Evolutionary conservation across 2,797 vertebrate genomes (phyloP).

Genomic region (Erethizon dorsatum): DNA sequence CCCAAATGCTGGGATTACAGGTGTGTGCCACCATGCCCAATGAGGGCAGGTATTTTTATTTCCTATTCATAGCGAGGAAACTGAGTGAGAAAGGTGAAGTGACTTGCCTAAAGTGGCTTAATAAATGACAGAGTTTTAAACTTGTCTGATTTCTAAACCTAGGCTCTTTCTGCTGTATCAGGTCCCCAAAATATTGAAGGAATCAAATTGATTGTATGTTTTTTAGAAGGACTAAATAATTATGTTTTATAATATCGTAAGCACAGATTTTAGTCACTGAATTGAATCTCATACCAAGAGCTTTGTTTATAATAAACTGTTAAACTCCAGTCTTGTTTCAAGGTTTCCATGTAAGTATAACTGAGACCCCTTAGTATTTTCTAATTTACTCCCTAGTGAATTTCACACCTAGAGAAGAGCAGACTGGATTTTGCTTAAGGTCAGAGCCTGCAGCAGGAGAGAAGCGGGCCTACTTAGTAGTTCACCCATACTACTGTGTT

Average conservation of each 20-base stretch:
- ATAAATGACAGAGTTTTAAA: slow-evolving; percentile 38
- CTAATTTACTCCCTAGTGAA: neutral
- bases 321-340: neutral
- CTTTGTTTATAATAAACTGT: slow-evolving; percentile 43
- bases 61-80: slow-evolving; percentile 13
- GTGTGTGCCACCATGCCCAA: neutral
- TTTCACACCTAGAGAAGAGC: slow-evolving; percentile 14
- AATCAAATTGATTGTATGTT: slow-evolving; percentile 15
- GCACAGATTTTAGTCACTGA: neutral
- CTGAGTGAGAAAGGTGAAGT: slow-evolving; percentile 15
- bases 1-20: neutral
- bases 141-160: neutral
- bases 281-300: slow-evolving; percentile 28
- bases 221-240: slow-evolving; percentile 50
- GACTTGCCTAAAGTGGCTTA: slow-evolving; percentile 21
- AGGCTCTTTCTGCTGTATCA: neutral
- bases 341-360: neutral
- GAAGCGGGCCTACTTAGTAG: neutral
- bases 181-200: neutral
- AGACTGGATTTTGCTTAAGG: slow-evolving; percentile 39
- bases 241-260: neutral
- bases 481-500: neutral
- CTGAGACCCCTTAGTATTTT: neutral
- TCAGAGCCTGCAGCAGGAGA: slow-evolving; percentile 24
- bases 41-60: slow-evolving; percentile 3